Conservation (phyloP, 1,140 invertebrate genomes). For the Drosophila saltans region DNA sequence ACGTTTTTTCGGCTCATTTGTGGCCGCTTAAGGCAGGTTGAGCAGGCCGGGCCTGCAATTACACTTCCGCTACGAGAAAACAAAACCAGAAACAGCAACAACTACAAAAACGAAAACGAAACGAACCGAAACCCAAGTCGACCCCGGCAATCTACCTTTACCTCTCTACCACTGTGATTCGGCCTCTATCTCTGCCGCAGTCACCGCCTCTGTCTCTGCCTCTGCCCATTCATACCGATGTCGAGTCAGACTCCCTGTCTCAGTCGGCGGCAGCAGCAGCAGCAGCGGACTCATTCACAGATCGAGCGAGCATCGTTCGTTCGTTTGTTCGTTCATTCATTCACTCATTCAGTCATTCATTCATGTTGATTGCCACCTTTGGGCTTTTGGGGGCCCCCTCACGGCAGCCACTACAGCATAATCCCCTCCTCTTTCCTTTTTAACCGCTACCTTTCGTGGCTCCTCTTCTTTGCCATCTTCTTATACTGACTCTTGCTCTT, state of each 20-base stretch:
- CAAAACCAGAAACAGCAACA: constrained; percentile 18
- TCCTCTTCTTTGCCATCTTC: neutral
- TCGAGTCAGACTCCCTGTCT: constrained; percentile 20
- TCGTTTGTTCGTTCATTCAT: constrained; percentile 25
- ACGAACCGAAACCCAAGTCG: constrained; percentile 18
- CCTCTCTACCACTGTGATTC: neutral
- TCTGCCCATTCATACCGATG: constrained; percentile 43
- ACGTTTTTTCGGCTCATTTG: constrained; percentile 58
- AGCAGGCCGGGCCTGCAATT: constrained; percentile 56
- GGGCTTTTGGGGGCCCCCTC: constrained; percentile 41
- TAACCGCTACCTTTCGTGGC: no score
- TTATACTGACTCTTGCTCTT: neutral
- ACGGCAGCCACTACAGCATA: constrained; percentile 13
- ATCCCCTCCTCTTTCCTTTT: constrained; percentile 10
- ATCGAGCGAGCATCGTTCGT: constrained; percentile 27
- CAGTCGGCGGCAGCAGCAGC: constrained; percentile 11
- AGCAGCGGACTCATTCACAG: constrained; percentile 55
- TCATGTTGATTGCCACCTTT: constrained; percentile 77
- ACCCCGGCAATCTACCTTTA: constrained; percentile 32
- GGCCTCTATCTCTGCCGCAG: constrained; percentile 19
- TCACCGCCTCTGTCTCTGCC: neutral
- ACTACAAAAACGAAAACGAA: constrained; percentile 16
- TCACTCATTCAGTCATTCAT: constrained; percentile 63
- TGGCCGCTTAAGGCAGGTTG: constrained; percentile 50
- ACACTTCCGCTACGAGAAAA: constrained; percentile 63